A percentile compares a stretch with the other conserved stretches of the same genome.
These are phyloP conservation scores for Naso thynnoides DNA, from an alignment of 2,797 vertebrate species.

Conservation along the genomic window DNA sequence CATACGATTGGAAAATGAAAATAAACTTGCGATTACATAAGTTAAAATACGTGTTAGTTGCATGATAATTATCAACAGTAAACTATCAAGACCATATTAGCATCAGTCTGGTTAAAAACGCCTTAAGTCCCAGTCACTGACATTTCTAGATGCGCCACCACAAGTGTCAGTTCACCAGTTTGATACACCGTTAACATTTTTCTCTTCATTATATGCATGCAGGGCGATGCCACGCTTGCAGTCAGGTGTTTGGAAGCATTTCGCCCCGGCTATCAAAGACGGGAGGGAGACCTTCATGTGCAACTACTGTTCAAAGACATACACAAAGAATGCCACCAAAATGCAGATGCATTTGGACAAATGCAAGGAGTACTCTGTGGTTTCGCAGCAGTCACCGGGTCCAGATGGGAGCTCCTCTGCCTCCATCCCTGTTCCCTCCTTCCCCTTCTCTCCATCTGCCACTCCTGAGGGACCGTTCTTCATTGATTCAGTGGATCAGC, in stretches of 20 bases:
- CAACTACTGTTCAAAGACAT: slow-evolving; percentile 66
- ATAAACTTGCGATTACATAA: too few species aligned
- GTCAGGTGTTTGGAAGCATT: slow-evolving; percentile 69
- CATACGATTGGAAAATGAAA: background rate
- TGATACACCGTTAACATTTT: background rate
- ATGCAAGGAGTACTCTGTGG: slow-evolving; percentile 61
- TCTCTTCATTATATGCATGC: background rate
- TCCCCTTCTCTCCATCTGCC: slow-evolving; percentile 55
- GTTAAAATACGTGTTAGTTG: too few species aligned
- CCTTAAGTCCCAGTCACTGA: background rate
- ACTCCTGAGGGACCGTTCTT: slow-evolving; percentile 60
- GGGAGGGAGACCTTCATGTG: slow-evolving; percentile 65
- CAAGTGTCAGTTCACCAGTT: background rate
- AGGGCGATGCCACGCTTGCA: slow-evolving; percentile 64
- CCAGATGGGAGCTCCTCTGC: slow-evolving; percentile 63
- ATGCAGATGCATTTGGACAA: slow-evolving; percentile 73
- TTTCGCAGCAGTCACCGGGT: slow-evolving; percentile 55
- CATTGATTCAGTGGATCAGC: slow-evolving; percentile 69
- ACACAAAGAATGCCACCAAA: slow-evolving; percentile 69
- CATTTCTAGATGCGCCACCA: background rate
- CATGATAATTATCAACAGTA: too few species aligned
- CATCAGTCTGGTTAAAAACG: background rate
- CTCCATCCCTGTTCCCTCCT: slow-evolving; percentile 65
- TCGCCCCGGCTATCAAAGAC: slow-evolving; percentile 59
- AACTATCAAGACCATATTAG: background rate